Conservation (phyloP, 1,140 invertebrate genomes). For the Drosophila santomea region DNA sequence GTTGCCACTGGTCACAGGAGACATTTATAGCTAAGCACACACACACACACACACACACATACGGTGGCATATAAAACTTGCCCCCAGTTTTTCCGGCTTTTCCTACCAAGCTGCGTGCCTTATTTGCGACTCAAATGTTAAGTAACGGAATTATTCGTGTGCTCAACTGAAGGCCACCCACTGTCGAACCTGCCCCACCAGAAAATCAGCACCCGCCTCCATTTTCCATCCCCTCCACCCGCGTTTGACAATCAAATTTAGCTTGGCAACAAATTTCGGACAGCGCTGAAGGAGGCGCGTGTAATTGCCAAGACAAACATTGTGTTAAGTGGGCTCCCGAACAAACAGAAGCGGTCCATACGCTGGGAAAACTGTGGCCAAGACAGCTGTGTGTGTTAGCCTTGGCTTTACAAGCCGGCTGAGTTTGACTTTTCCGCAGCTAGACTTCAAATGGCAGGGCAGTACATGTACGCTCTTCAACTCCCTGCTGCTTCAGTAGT, state of each 20-base stretch:
- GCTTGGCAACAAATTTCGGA: slow-evolving; percentile 57
- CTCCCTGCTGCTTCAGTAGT: no score
- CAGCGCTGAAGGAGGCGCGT: slow-evolving; percentile 40
- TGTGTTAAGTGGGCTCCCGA: slow-evolving; percentile 60
- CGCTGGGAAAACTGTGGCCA: slow-evolving; percentile 25
- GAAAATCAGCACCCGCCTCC: background rate
- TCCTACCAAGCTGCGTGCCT: slow-evolving; percentile 18
- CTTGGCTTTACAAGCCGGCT: slow-evolving; percentile 20
- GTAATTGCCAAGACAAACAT: slow-evolving; percentile 59
- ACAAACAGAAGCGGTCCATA: slow-evolving; percentile 34
- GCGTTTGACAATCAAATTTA: slow-evolving; percentile 67
- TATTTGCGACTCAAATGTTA: slow-evolving; percentile 75
- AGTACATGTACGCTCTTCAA: background rate
- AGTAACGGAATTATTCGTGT: slow-evolving; percentile 73
- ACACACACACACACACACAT: slow-evolving; percentile 5
- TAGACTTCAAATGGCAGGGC: background rate
- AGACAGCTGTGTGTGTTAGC: slow-evolving; percentile 17
- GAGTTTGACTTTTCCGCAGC: slow-evolving; percentile 28
- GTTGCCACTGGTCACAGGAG: slow-evolving; percentile 69
- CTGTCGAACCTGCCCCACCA: background rate
- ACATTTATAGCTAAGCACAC: slow-evolving; percentile 70
- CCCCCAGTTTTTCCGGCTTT: slow-evolving; percentile 26
- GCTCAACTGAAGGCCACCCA: slow-evolving; percentile 42
- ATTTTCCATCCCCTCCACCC: background rate
- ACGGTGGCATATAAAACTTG: slow-evolving; percentile 39